Evolutionary conservation across 2,888 invertebrate species (phyloP).

Genomic region (Agrochola lota): DNA sequence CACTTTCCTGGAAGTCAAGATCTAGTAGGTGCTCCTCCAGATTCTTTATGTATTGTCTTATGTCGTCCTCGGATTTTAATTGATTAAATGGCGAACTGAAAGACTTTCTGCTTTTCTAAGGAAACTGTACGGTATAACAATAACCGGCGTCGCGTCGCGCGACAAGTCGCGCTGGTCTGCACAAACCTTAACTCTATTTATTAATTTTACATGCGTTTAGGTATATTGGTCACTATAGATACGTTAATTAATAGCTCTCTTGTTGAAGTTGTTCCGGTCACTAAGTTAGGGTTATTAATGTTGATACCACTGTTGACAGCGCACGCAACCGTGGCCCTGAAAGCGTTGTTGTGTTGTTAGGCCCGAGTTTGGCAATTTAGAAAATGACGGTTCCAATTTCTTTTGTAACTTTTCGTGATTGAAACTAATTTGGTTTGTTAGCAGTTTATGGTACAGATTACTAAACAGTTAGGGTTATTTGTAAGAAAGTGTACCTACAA

Average conservation of each 20-base stretch:
- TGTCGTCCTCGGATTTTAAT: too few species aligned
- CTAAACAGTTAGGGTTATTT: background rate
- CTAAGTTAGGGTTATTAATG: conserved; percentile 53
- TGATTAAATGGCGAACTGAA: too few species aligned
- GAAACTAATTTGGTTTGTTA: conserved; percentile 20
- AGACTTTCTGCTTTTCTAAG: too few species aligned
- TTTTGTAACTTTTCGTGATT: conserved; percentile 30
- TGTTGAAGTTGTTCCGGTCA: conserved; percentile 39
- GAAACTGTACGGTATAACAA: too few species aligned
- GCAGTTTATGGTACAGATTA: background rate
- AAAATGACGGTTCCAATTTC: conserved; percentile 30
- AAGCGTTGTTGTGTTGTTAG: conserved; percentile 10
- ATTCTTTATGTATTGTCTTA: too few species aligned
- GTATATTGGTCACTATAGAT: background rate
- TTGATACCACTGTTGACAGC: conserved; percentile 57
- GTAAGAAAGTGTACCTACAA: background rate
- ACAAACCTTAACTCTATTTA: too few species aligned
- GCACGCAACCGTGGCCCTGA: conserved; percentile 19
- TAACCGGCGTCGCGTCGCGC: too few species aligned
- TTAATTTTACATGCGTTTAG: background rate
- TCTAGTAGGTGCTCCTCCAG: too few species aligned
- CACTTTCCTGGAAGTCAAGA: too few species aligned
- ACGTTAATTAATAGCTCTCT: conserved; percentile 45
- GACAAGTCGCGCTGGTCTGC: too few species aligned
- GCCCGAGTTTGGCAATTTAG: conserved; percentile 17